Conservation (phyloP, 2,113 vertebrate genomes). For the Verasper variegatus region DNA sequence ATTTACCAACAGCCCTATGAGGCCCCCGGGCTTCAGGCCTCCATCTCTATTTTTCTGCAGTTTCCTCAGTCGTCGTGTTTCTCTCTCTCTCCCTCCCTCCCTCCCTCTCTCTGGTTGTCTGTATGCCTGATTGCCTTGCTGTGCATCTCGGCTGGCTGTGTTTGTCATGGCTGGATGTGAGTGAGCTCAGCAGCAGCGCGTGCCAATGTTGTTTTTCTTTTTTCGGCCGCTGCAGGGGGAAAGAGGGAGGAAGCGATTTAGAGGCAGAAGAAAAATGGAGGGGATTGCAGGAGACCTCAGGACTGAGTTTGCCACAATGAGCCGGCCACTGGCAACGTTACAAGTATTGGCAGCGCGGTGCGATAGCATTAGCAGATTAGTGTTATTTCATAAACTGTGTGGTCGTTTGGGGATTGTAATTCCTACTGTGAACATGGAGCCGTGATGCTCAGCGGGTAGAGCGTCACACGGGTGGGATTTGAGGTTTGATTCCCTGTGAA, state of each 20-base stretch:
- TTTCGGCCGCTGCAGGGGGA: slow-evolving; percentile 39
- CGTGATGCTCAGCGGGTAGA: slow-evolving; percentile 14
- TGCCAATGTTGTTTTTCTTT: slow-evolving; percentile 50
- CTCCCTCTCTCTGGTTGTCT: not conserved
- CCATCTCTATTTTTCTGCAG: slow-evolving; percentile 15
- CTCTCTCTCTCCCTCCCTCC: no score
- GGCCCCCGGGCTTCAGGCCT: slow-evolving; percentile 16
- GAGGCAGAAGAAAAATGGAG: slow-evolving; percentile 26
- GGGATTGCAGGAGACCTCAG: slow-evolving; percentile 32
- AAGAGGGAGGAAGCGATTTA: not conserved
- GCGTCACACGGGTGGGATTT: not conserved
- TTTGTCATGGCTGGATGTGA: slow-evolving; percentile 64
- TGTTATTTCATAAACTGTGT: slow-evolving; percentile 20
- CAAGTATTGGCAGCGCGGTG: slow-evolving; percentile 29
- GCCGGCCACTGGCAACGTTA: slow-evolving; percentile 37
- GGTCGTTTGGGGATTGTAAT: slow-evolving; percentile 19
- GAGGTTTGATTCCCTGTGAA: not conserved
- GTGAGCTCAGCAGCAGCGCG: slow-evolving; percentile 45
- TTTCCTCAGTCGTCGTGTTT: slow-evolving; percentile 7
- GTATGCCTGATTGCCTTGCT: not conserved
- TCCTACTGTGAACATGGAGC: not conserved
- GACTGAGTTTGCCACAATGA: slow-evolving; percentile 26
- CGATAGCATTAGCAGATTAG: slow-evolving; percentile 42
- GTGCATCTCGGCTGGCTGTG: slow-evolving; percentile 35
- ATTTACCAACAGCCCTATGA: slow-evolving; percentile 22